A percentile compares a stretch with the other conserved stretches of the same genome.
phyloP scores from a whole-genome alignment of 2,113 vertebrate genomes.

The Gopherus evgoodei region DNA sequence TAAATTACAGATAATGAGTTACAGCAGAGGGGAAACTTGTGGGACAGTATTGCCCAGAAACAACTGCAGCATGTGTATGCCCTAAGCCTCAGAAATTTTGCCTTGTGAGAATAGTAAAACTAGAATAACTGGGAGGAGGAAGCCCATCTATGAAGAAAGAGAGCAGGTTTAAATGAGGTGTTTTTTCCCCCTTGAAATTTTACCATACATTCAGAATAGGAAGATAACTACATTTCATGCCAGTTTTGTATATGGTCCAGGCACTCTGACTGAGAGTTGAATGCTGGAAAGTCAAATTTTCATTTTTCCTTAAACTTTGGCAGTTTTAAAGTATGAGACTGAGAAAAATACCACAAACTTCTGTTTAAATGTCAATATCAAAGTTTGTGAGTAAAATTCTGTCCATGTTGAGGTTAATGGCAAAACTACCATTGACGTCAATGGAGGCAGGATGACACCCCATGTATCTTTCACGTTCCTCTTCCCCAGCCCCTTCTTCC shows the following conservation, averaged over 20 bases:
- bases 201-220: background rate
- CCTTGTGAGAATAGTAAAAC: background rate
- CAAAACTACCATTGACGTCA: background rate
- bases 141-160: background rate
- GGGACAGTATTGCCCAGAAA: background rate
- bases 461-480: background rate
- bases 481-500: no score
- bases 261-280: background rate
- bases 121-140: background rate
- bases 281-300: background rate
- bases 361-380: background rate
- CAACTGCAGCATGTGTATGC: accelerated
- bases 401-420: background rate
- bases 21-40: background rate
- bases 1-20: background rate
- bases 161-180: background rate
- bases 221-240: background rate
- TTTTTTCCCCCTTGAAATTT: accelerated
- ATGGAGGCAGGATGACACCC: background rate
- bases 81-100: background rate
- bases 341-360: background rate
- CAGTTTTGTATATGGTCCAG: background rate
- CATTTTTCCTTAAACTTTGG: background rate
- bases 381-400: background rate
- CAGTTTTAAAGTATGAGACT: background rate